Evolutionary conservation across 2,888 invertebrate species (phyloP).

Genomic region (Platycheirus rosarum): DNA sequence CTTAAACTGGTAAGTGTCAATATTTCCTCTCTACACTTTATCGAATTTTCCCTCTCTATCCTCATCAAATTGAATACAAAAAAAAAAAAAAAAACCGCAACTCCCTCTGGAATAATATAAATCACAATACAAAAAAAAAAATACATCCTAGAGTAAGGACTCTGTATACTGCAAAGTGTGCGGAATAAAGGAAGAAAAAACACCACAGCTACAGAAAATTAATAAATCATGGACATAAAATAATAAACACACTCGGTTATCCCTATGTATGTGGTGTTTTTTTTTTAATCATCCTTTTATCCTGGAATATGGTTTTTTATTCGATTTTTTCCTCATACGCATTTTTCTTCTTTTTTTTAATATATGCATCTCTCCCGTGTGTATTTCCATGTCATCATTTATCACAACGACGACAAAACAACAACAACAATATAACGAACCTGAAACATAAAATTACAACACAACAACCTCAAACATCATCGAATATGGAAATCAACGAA

Average conservation of each 20-base stretch:
- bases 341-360: conserved; percentile 56
- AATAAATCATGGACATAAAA: conserved; percentile 72
- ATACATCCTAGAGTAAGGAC: conserved; percentile 34
- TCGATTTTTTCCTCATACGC: conserved; percentile 26
- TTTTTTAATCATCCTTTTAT: conserved; percentile 56
- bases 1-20: conserved; percentile 84
- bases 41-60: not conserved
- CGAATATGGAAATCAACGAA: conserved; percentile 72
- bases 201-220: conserved; percentile 54
- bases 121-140: conserved; percentile 27
- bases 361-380: conserved; percentile 71
- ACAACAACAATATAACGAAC: conserved; percentile 31
- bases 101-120: conserved; percentile 22
- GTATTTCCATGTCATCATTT: conserved; percentile 73
- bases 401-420: conserved; percentile 62
- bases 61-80: conserved; percentile 1
- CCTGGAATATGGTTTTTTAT: conserved; percentile 45
- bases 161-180: conserved; percentile 11
- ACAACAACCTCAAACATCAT: conserved; percentile 71
- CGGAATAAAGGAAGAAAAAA: not conserved
- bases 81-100: too few relatives aligned
- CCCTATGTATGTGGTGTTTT: conserved; percentile 50
- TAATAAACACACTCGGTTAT: conserved; percentile 72
- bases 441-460: conserved; percentile 53
- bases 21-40: conserved; percentile 2